Base-by-base conservation (phyloP, 2,113 vertebrate genomes). In the Thomomys bottae region DNA sequence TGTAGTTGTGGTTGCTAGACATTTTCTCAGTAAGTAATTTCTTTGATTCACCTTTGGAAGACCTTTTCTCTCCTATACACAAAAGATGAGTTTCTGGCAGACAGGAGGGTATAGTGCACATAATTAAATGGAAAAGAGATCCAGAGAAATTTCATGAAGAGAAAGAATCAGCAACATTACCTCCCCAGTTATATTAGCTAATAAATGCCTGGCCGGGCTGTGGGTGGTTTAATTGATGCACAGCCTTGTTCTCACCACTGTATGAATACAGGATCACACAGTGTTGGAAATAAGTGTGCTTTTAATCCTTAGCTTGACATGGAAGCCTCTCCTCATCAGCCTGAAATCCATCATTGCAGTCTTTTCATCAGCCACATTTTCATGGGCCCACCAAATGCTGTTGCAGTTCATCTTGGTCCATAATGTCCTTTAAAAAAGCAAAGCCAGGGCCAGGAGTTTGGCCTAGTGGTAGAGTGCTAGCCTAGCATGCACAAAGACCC, bases 101-200 rank as follows among this genome's bases (percentile, higher is more conserved):
- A 20, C 92, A 81, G 0, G 6, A 87, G 15, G 59, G 49, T 70
- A 24, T 38, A 84, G 36, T 70, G 8, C 64, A 79, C 0, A 6
- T 87, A 92, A 95, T 86, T 90, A 95, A 89, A 45, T 68, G 34
- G 73, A 87, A 45, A 30, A 83, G n/a, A 80, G 54, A 76, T 80
- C 88, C 68, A 72, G 49, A 87, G 73, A 61, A 72, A 84, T 59
- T 94, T 59, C 0, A 0, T 38, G 86, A 90, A 88, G 64, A 84
- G 71, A 94, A 84, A 77, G 83, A 90, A 88, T 78, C n/a, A 86
- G 75, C 72, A 89, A 49, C 11, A 42, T 86, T 59, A 12, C 0
- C 36, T 83, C 8, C 34, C 64, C 57, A 42, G 34, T 77, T 94
- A 86, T 85, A 96, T 95, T 88, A 94, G 76, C 79, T 88, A 95